Evolutionary conservation across 2,113 vertebrate genomes (phyloP).

Genomic region (Brachionichthys hirsutus): DNA sequence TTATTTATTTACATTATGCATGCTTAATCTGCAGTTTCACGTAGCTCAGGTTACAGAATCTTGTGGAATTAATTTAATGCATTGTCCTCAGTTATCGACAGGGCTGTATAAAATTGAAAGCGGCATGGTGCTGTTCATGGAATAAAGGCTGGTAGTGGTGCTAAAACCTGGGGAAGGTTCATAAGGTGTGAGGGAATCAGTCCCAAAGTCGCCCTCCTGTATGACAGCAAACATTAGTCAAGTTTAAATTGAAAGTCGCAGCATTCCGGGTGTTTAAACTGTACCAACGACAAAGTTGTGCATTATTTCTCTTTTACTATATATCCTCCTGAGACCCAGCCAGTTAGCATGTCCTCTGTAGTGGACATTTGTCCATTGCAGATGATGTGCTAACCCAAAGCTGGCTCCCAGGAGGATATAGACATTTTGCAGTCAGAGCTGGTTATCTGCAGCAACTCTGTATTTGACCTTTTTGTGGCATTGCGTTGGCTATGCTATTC

Average conservation of each 20-base stretch:
- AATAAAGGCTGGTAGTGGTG: background rate
- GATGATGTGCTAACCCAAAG: too few relatives aligned
- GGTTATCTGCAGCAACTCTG: slow-evolving; percentile 6
- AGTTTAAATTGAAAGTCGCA: background rate
- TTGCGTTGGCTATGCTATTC: too few relatives aligned
- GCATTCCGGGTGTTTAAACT: background rate
- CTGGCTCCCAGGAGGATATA: too few relatives aligned
- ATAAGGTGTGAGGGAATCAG: background rate
- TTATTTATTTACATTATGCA: slow-evolving; percentile 42
- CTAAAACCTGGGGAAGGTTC: background rate
- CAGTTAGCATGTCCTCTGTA: too few relatives aligned
- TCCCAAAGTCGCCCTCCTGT: background rate
- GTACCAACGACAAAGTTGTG: background rate
- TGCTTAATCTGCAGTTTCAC: slow-evolving; percentile 27
- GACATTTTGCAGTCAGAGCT: background rate
- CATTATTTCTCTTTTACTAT: background rate
- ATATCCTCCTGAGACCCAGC: too few relatives aligned
- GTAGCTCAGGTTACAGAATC: background rate
- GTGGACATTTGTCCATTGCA: too few relatives aligned
- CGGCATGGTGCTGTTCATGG: background rate
- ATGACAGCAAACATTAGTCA: background rate
- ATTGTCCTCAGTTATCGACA: slow-evolving; percentile 32
- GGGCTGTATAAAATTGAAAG: slow-evolving; percentile 27
- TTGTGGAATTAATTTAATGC: background rate
- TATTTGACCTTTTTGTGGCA: background rate